Conservation (phyloP, 2,113 vertebrate genomes). For the Vidua macroura region DNA sequence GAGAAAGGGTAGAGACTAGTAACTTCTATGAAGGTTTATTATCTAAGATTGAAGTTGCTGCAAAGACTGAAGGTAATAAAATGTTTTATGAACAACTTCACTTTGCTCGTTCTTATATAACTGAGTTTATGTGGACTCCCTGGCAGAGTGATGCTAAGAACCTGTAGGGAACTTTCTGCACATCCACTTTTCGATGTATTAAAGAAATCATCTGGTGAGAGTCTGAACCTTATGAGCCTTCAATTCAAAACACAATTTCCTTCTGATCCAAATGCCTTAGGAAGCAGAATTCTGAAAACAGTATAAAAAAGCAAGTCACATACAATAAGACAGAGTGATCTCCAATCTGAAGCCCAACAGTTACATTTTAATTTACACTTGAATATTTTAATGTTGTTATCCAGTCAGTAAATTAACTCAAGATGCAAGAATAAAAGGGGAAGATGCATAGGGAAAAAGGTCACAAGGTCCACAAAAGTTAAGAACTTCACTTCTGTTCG, state of each 20-base stretch:
- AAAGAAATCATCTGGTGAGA: not conserved
- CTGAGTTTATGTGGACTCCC: conserved; percentile 56
- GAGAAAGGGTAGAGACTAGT: conserved; percentile 56
- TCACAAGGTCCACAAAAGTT: conserved; percentile 45
- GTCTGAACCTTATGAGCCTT: not conserved
- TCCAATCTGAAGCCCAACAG: not conserved
- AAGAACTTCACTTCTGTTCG: conserved; percentile 44
- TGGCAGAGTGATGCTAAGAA: conserved; percentile 55
- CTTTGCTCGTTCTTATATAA: conserved; percentile 59
- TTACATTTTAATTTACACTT: conserved; percentile 55
- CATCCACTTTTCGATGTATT: conserved; percentile 8
- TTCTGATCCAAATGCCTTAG: conserved; percentile 7
- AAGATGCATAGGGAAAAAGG: conserved; percentile 35
- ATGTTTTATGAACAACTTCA: conserved; percentile 72
- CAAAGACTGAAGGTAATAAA: conserved; percentile 69
- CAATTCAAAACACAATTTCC: conserved; percentile 1
- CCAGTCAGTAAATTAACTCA: conserved; percentile 55
- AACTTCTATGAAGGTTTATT: conserved; percentile 65
- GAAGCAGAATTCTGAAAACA: conserved; percentile 10
- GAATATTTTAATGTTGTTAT: conserved; percentile 58
- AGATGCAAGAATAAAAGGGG: conserved; percentile 35
- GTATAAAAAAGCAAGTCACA: not conserved
- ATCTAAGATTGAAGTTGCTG: conserved; percentile 65
- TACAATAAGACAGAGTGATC: conserved; percentile 3
- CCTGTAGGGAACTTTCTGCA: conserved; percentile 46